Evolutionary conservation across 2,113 vertebrate species (phyloP).

Genomic region (Xiphophorus hellerii): DNA sequence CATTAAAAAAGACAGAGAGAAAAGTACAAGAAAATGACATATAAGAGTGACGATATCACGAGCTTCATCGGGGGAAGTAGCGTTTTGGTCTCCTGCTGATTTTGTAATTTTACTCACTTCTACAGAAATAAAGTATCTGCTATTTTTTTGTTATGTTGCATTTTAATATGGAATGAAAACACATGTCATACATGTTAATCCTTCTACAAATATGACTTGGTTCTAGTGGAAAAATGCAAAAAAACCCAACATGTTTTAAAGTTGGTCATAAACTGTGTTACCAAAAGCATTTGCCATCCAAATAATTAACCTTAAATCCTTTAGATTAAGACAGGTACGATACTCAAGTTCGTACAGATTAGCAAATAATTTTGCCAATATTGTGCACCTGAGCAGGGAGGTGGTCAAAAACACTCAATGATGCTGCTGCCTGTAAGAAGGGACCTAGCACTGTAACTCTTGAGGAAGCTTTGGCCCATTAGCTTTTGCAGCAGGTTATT

Average conservation of each 20-base stretch:
- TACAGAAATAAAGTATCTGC: not conserved
- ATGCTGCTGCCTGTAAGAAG: too few relatives aligned
- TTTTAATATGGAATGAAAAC: not conserved
- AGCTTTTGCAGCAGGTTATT: too few relatives aligned
- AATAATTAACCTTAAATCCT: not conserved
- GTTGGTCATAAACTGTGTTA: not conserved
- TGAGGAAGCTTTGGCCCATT: too few relatives aligned
- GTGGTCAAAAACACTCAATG: not conserved
- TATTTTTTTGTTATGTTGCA: not conserved
- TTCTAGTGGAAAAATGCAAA: too few relatives aligned
- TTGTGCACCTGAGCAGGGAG: not conserved
- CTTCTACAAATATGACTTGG: not conserved
- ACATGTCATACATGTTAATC: not conserved
- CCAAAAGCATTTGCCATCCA: not conserved
- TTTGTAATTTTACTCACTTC: not conserved
- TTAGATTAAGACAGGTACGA: not conserved
- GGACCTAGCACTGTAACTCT: too few relatives aligned
- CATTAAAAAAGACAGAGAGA: not conserved
- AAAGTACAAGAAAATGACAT: too few relatives aligned
- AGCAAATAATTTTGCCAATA: not conserved
- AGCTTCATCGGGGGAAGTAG: not conserved
- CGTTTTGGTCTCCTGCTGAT: not conserved
- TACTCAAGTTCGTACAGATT: too few relatives aligned
- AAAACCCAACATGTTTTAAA: not conserved
- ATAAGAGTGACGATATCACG: not conserved